phyloP scores from a whole-genome alignment of 2,113 vertebrate species.

The Heteronetta atricapilla region DNA sequence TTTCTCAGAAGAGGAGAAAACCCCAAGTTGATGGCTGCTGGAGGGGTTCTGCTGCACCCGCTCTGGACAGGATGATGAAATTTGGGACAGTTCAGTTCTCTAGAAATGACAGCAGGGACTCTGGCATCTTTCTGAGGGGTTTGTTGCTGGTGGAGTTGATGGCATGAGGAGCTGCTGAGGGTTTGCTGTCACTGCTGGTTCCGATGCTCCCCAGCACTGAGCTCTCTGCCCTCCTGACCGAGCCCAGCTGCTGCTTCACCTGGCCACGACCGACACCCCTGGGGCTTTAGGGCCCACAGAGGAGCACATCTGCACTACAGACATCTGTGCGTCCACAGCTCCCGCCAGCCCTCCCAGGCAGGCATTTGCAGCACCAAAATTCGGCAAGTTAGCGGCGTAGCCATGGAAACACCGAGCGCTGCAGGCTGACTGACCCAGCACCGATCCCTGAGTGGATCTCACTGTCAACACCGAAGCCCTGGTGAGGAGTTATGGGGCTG shows the following conservation, averaged over 20 bases:
- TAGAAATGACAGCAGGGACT: neutral
- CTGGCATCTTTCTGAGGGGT: neutral
- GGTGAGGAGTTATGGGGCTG: neutral
- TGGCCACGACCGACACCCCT: no score
- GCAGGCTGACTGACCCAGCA: fast-evolving
- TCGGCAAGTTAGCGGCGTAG: neutral
- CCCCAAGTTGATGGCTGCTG: fast-evolving
- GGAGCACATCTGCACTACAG: neutral
- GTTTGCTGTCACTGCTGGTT: neutral
- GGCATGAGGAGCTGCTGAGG: fast-evolving
- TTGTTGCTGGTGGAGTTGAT: neutral
- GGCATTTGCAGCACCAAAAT: neutral
- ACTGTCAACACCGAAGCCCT: neutral
- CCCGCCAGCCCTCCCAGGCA: fast-evolving
- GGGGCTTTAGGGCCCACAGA: neutral
- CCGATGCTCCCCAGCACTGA: neutral
- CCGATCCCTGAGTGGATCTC: fast-evolving
- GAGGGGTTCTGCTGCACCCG: neutral
- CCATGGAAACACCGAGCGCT: neutral
- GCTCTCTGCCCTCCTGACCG: no score
- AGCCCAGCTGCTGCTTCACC: neutral
- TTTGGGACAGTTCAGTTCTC: neutral
- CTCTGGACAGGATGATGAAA: neutral
- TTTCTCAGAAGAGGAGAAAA: neutral
- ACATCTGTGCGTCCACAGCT: neutral